A percentile compares a stretch with the other conserved stretches of the same genome.
phyloP scores from a whole-genome alignment of 1,140 invertebrate species.

The Nixonia krombeini region DNA sequence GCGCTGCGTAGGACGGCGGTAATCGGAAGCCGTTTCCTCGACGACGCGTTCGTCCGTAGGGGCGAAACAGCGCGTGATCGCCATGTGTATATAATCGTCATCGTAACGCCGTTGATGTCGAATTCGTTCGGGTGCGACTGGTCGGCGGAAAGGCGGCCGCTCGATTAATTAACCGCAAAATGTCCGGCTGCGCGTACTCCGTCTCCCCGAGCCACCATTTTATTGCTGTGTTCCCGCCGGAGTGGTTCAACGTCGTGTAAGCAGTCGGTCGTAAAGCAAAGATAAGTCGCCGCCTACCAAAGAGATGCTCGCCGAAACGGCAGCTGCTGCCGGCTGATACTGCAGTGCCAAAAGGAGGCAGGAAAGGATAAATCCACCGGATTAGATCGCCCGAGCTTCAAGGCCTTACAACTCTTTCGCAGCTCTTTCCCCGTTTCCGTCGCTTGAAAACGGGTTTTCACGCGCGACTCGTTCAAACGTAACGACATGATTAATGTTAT shows the following conservation, averaged over 20 bases:
- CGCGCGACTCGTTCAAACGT: no score
- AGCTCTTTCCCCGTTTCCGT: conserved; percentile 1
- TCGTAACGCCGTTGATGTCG: no score
- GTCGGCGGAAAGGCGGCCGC: conserved; percentile 28
- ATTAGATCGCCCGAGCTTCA: conserved; percentile 30
- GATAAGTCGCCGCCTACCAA: conserved; percentile 54
- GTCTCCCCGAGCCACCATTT: conserved; percentile 44
- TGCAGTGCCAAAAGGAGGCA: conserved; percentile 43
- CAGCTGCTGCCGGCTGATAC: conserved; percentile 49
- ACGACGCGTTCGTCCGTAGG: no score
- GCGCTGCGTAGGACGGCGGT: no score
- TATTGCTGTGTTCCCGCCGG: conserved; percentile 44
- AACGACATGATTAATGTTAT: no score
- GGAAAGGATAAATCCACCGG: conserved; percentile 49
- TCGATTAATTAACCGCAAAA: conserved; percentile 45
- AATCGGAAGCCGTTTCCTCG: neutral
- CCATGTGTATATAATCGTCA: no score
- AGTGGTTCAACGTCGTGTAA: conserved; percentile 37
- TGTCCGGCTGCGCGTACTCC: conserved; percentile 29
- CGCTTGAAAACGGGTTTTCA: no score
- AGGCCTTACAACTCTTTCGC: conserved; percentile 19
- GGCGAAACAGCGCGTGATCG: no score
- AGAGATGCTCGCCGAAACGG: conserved; percentile 51
- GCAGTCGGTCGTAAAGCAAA: conserved; percentile 53
- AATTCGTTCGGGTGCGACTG: no score